Evolutionary conservation across 2,113 vertebrate species (phyloP), one percentile per base, ranked within the genome.

Genomic region (Dermatemys mawii): DNA sequence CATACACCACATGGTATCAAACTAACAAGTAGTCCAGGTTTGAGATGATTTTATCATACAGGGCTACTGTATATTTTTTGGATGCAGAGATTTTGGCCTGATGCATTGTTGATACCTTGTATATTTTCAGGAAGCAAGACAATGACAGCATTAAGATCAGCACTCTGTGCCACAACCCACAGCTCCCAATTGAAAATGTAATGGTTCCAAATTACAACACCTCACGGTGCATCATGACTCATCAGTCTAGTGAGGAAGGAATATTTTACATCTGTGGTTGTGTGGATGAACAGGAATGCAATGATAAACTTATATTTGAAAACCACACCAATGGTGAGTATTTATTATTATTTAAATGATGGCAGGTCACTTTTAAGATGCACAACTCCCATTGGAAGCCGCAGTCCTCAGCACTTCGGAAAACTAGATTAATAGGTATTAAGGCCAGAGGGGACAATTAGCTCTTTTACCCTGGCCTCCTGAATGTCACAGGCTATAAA

Each of bases 241-340:
- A 93, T 0, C 98, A 98, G 97, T 98, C 98, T 9, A 96, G 96
- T 0, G 97, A 98, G 29, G 97, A 98, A 0, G 98, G 97, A 0
- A 48, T 90, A 90, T 89, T 98, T 96, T 99, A 98, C 96, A 93
- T 99, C 89, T 99, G 99, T 0, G 98, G 98, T 83, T 99, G 99
- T 2, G 97, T 97, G 17, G 97, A 98, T 0, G 98, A 99, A 86
- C 99, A 99, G 12, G 99, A 99, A 86, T 99, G 99, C 95, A 99
- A 99, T 0, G 99, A 99, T 95, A 99, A 95, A 35, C 98, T 99
- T 19, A 97, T 99, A 96, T 99, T 99, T 84, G 98, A 99, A 76
- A 98, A 98, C 80, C 97, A 98, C 90, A 97, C 98, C 73, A 98
- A 98, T 0, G 98, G 99, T 99, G 49, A 97, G 97, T 73, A 35